Conservation (phyloP, 2,113 vertebrate species). For the Hucho hucho region DNA sequence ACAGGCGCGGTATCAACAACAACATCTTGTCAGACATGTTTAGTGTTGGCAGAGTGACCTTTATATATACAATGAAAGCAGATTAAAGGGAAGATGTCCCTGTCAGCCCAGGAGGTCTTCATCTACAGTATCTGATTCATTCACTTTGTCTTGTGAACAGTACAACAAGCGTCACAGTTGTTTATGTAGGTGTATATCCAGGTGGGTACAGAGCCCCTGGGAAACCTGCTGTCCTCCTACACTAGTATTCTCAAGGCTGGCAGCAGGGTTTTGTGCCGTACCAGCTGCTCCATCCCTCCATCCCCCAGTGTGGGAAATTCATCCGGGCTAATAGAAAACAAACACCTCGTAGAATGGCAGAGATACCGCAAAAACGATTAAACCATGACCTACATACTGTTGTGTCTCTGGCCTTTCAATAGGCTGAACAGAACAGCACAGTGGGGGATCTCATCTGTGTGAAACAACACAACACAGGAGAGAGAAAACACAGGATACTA, state of each 20-base stretch:
- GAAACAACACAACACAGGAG: slow-evolving; percentile 38
- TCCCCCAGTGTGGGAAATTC: slow-evolving; percentile 67
- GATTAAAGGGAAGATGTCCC: slow-evolving; percentile 33
- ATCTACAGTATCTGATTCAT: slow-evolving; percentile 26
- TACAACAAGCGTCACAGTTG: neutral
- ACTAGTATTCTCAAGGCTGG: slow-evolving; percentile 14
- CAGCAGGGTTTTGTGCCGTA: slow-evolving; percentile 14
- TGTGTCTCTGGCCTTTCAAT: slow-evolving; percentile 68
- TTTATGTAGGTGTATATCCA: slow-evolving; percentile 24
- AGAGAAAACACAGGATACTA: slow-evolving; percentile 57
- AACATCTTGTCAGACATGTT: slow-evolving; percentile 44
- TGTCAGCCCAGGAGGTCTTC: slow-evolving; percentile 18
- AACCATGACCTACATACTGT: slow-evolving; percentile 70
- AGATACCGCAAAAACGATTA: slow-evolving; percentile 72
- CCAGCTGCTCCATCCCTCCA: slow-evolving; percentile 52
- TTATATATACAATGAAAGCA: slow-evolving; percentile 43
- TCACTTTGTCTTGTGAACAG: neutral
- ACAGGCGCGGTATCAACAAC: slow-evolving; percentile 14
- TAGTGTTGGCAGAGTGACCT: slow-evolving; percentile 49
- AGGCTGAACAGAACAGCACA: slow-evolving; percentile 55
- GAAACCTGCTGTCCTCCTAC: slow-evolving; percentile 42
- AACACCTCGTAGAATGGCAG: slow-evolving; percentile 57
- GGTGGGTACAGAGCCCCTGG: slow-evolving; percentile 47
- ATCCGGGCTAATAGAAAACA: slow-evolving; percentile 61
- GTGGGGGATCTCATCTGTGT: slow-evolving; percentile 52